These are phyloP conservation scores for Drosophila lacicola DNA, from an alignment of 2,888 invertebrate species.

Conservation along the genomic window DNA sequence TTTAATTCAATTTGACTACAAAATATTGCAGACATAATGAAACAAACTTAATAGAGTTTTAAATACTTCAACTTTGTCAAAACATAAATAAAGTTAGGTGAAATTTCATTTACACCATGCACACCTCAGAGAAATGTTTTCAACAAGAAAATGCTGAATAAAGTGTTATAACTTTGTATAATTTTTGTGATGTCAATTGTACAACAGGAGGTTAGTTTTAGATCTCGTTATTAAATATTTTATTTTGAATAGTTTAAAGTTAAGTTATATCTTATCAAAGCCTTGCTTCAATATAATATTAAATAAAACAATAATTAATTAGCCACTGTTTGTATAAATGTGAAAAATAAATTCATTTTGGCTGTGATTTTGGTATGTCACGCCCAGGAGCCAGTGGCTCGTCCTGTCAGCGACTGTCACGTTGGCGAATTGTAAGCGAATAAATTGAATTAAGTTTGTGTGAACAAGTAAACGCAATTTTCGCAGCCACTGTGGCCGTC, in stretches of 20 bases:
- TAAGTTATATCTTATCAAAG: too few relatives aligned
- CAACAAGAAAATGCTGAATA: neutral
- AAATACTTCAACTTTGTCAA: constrained; percentile 38
- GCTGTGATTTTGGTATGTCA: neutral
- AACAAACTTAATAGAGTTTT: constrained; percentile 46
- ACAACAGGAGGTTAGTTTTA: too few relatives aligned
- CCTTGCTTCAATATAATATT: too few relatives aligned
- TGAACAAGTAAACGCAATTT: constrained; percentile 36
- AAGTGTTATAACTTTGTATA: too few relatives aligned
- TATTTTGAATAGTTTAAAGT: too few relatives aligned
- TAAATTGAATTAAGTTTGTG: constrained; percentile 44
- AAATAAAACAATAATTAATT: too few relatives aligned
- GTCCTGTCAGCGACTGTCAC: neutral
- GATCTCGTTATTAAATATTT: too few relatives aligned
- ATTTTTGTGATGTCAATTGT: too few relatives aligned
- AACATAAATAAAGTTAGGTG: constrained; percentile 25
- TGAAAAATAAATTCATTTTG: neutral
- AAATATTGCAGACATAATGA: constrained; percentile 65
- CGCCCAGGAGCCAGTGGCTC: neutral
- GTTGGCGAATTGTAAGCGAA: constrained; percentile 24
- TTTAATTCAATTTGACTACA: constrained; percentile 73
- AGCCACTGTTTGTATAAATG: too few relatives aligned
- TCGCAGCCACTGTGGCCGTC: constrained; percentile 8
- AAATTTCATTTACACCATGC: constrained; percentile 16
- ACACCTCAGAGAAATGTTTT: neutral